These are phyloP conservation scores for Venusia cambrica DNA, from an alignment of 2,888 invertebrate genomes.

Conservation along the genomic window DNA sequence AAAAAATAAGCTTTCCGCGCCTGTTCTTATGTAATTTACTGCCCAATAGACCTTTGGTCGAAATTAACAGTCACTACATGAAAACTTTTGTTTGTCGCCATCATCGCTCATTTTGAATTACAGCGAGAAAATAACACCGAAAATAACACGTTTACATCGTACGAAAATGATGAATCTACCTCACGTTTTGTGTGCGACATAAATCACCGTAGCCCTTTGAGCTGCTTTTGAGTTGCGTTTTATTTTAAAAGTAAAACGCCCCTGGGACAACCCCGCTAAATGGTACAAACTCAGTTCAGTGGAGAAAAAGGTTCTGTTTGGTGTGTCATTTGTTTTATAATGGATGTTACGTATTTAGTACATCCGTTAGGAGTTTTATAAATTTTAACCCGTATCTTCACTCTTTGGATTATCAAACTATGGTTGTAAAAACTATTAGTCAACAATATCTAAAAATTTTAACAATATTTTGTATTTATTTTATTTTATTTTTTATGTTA, in stretches of 20 bases:
- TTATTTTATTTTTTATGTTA: too few species aligned
- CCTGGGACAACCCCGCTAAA: constrained; percentile 18
- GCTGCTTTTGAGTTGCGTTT: constrained; percentile 42
- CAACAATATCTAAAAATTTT: too few species aligned
- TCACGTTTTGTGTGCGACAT: constrained; percentile 30
- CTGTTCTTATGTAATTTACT: constrained; percentile 8
- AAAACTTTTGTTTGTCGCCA: constrained; percentile 18
- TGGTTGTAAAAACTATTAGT: too few species aligned
- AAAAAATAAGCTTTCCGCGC: constrained; percentile 3
- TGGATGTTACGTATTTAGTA: too few species aligned
- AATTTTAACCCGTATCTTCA: too few species aligned
- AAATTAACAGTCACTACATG: constrained; percentile 21
- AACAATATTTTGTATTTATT: too few species aligned
- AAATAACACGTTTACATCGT: constrained; percentile 47
- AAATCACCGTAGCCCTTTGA: constrained; percentile 42
- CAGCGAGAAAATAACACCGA: constrained; percentile 28
- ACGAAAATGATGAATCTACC: constrained; percentile 52
- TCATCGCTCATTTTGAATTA: constrained; percentile 49
- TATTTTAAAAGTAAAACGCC: constrained; percentile 37
- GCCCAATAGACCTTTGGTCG: constrained; percentile 9
- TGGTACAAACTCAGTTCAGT: constrained; percentile 7
- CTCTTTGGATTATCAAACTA: too few species aligned
- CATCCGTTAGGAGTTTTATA: too few species aligned
- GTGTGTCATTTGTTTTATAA: background rate
- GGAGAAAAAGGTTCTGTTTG: background rate